phyloP scores from a whole-genome alignment of 2,797 vertebrate genomes.

The Sebastes jordani region DNA sequence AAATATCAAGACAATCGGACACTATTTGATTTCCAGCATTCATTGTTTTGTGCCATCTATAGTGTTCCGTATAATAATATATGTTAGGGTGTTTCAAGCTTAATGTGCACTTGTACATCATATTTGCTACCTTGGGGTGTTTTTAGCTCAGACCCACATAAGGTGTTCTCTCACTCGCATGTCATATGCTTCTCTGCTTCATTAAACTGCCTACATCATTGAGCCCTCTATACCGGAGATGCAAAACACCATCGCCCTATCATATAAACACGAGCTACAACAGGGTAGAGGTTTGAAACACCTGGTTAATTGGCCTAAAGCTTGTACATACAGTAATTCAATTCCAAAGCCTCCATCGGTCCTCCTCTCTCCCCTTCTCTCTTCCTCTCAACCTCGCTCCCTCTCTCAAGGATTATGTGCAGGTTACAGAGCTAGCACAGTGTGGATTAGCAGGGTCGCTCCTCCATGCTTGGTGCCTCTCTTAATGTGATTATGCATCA shows the following conservation, averaged over 20 bases:
- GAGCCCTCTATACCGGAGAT: not conserved
- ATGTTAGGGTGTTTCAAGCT: not conserved
- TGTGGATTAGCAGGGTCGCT: conserved; percentile 86
- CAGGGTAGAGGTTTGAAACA: conserved; percentile 65
- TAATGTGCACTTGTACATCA: not conserved
- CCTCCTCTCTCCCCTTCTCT: conserved; percentile 61
- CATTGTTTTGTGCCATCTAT: not conserved
- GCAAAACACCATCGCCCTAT: not conserved
- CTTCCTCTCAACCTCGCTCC: conserved; percentile 66
- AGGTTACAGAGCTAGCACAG: conserved; percentile 84
- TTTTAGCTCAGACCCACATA: not conserved
- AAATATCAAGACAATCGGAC: not conserved
- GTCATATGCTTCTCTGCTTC: conserved; percentile 12
- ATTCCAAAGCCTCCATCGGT: conserved; percentile 86
- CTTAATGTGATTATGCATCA: conserved; percentile 94
- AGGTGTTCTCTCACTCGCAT: not conserved
- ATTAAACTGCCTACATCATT: conserved; percentile 28
- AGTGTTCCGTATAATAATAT: not conserved
- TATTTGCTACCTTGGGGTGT: not conserved
- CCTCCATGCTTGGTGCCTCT: conserved; percentile 87
- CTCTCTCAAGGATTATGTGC: conserved; percentile 87
- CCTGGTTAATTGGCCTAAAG: conserved; percentile 86
- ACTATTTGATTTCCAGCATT: not conserved
- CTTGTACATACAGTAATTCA: conserved; percentile 84
- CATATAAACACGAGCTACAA: conserved; percentile 12